Percentiles rank a stretch among this genome's conserved stretches.
Conservation (phyloP, 2,888 invertebrate genomes). For the Andricus curvator region DNA sequence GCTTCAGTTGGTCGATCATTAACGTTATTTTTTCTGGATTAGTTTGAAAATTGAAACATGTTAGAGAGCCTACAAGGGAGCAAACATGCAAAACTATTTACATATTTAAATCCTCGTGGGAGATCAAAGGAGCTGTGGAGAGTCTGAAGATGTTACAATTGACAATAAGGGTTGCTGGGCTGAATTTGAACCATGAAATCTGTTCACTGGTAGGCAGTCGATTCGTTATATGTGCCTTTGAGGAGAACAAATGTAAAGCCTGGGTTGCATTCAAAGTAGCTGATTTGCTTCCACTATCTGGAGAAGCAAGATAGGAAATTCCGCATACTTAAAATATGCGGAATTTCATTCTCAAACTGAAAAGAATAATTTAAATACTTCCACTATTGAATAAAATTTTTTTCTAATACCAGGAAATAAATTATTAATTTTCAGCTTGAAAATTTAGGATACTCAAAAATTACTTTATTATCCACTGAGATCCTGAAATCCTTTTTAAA, state of each 20-base stretch:
- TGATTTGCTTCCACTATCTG: conserved; percentile 46
- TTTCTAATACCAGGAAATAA: too few relatives aligned
- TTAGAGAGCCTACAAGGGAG: not conserved
- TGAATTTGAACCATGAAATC: conserved; percentile 26
- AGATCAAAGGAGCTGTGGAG: conserved; percentile 16
- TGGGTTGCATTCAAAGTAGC: conserved; percentile 30
- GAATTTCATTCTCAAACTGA: not conserved
- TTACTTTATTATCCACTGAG: too few relatives aligned
- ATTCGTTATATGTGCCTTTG: conserved; percentile 9
- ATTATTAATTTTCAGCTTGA: too few relatives aligned
- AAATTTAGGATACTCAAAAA: too few relatives aligned
- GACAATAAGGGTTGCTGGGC: conserved; percentile 17
- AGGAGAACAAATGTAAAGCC: conserved; percentile 32
- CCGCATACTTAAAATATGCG: not conserved
- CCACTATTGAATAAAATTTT: too few relatives aligned
- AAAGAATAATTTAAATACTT: not conserved
- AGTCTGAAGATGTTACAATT: conserved; percentile 14
- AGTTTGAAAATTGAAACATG: not conserved
- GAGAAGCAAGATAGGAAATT: too few relatives aligned
- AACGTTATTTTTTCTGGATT: not conserved
- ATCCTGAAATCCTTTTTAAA: too few relatives aligned
- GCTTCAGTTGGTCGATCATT: too few relatives aligned
- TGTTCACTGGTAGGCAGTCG: not conserved
- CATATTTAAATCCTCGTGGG: conserved; percentile 6
- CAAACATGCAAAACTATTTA: not conserved